Conservation (phyloP, 2,113 vertebrate species). For the Cranoglanis bouderius region DNA sequence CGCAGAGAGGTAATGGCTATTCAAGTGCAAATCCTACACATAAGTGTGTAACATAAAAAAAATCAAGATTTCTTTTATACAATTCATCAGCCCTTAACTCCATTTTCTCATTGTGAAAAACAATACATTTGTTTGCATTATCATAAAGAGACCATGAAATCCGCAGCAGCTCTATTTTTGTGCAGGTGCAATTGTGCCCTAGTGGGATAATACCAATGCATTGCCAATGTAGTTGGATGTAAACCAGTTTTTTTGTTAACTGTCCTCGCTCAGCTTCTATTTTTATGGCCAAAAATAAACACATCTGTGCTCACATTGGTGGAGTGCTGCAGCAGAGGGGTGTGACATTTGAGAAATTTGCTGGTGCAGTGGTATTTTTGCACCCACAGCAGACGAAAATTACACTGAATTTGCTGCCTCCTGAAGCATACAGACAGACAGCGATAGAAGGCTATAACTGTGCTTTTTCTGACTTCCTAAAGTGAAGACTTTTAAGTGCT, state of each 20-base stretch:
- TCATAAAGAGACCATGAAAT: neutral
- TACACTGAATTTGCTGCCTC: neutral
- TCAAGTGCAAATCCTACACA: neutral
- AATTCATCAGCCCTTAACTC: neutral
- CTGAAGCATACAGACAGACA: neutral
- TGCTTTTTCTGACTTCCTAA: neutral
- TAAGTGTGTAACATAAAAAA: neutral
- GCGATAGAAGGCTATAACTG: neutral
- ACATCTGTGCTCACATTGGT: neutral
- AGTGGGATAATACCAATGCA: neutral
- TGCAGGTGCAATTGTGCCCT: neutral
- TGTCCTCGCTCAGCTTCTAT: neutral
- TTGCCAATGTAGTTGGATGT: neutral
- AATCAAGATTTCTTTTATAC: neutral
- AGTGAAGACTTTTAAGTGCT: neutral
- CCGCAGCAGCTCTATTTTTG: neutral
- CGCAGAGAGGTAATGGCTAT: constrained; percentile 71
- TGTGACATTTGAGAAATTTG: neutral
- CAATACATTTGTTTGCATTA: neutral
- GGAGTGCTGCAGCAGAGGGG: neutral
- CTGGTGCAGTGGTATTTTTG: neutral
- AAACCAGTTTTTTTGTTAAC: neutral
- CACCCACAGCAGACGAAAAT: neutral
- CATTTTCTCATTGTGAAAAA: neutral
- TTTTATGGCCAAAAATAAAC: neutral